Conservation (phyloP, 92 coral and sea anemone species). For the Plumapathes pennacea region DNA sequence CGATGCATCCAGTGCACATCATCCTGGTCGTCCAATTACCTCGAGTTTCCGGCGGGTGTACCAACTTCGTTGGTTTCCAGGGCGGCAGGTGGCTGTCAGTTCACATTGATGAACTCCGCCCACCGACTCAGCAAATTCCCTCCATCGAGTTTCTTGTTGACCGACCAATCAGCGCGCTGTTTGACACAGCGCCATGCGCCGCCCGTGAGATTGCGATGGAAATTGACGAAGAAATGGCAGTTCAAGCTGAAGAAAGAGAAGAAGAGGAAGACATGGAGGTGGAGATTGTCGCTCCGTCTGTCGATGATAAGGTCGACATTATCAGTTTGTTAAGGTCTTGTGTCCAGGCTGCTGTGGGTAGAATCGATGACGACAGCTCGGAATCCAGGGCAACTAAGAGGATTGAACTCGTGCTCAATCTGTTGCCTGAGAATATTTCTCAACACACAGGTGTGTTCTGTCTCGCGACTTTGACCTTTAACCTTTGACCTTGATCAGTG, state of each 20-base stretch:
- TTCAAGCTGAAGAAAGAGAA: neutral
- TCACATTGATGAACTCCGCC: constrained; percentile 79
- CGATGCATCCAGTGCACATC: constrained; percentile 44
- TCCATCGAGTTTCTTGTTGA: constrained; percentile 49
- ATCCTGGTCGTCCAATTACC: constrained; percentile 68
- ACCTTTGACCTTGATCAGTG: neutral
- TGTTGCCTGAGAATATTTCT: constrained; percentile 48
- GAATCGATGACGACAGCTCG: constrained; percentile 59
- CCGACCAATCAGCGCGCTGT: constrained; percentile 65
- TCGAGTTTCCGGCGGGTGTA: constrained; percentile 69
- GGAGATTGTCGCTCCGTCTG: constrained; percentile 13
- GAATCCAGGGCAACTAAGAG: constrained; percentile 63
- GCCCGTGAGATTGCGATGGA: no score
- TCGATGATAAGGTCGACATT: constrained; percentile 30
- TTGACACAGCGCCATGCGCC: no score
- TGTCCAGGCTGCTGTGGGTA: constrained; percentile 74
- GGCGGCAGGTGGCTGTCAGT: constrained; percentile 74
- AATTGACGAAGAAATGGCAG: constrained; percentile 2
- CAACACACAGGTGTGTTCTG: neutral
- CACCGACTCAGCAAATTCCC: constrained; percentile 54
- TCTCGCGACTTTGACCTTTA: neutral
- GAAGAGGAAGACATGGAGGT: constrained; percentile 13
- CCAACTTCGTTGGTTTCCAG: constrained; percentile 76
- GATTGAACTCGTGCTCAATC: constrained; percentile 59
- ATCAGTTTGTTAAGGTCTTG: constrained; percentile 49